phyloP scores from a whole-genome alignment of 2,113 vertebrate species.

The Lycaon pictus region DNA sequence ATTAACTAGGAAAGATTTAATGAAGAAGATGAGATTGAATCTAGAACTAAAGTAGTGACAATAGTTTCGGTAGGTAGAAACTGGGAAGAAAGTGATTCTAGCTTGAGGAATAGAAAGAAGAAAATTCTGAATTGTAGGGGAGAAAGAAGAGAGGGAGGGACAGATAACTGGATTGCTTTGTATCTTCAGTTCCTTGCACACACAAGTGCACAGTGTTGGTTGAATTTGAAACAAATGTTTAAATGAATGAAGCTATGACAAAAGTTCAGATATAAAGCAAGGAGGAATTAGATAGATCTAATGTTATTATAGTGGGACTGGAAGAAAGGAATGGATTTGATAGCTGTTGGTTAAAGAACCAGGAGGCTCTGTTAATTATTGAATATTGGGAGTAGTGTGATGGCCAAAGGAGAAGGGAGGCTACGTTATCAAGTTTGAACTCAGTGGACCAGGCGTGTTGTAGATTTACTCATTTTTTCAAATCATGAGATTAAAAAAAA shows the following conservation, averaged over 20 bases:
- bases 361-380: neutral
- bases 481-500: neutral
- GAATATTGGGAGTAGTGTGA: neutral
- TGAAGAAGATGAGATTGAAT: neutral
- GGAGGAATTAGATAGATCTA: neutral
- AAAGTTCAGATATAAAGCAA: neutral
- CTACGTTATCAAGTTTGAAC: neutral
- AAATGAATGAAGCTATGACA: neutral
- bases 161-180: neutral
- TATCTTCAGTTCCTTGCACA: neutral
- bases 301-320: neutral
- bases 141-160: neutral
- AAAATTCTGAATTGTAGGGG: neutral
- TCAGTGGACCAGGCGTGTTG: neutral
- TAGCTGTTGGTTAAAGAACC: neutral
- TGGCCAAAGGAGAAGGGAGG: neutral
- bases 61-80: slow-evolving; percentile 18
- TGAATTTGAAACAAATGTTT: slow-evolving; percentile 32
- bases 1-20: neutral
- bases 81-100: slow-evolving; percentile 15
- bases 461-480: neutral
- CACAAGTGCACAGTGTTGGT: neutral
- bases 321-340: neutral
- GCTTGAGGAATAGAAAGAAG: neutral
- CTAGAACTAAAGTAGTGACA: neutral